Evolutionary conservation across 2,888 invertebrate genomes (phyloP).

Genomic region (Caenorhabditis japonica): DNA sequence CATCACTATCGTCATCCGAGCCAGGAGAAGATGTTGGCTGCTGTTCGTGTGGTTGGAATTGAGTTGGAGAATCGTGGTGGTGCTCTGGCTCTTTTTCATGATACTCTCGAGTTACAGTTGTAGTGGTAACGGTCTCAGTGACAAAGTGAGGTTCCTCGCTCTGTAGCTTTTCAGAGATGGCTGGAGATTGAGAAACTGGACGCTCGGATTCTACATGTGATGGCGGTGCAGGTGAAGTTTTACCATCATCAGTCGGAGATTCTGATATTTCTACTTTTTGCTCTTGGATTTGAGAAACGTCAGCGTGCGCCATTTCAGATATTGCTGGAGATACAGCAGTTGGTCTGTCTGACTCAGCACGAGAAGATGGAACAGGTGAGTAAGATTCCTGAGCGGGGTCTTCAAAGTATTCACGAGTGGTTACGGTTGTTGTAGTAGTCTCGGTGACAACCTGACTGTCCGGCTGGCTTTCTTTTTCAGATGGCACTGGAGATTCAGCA

Average conservation of each 20-base stretch:
- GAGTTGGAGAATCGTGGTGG: not conserved
- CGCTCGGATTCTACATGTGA: not conserved
- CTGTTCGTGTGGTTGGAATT: not conserved
- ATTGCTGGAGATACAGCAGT: constrained; percentile 16
- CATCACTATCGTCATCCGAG: constrained; percentile 19
- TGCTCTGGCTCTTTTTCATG: too few relatives aligned
- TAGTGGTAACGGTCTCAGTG: constrained; percentile 10
- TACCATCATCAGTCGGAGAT: not conserved
- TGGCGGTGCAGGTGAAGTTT: not conserved
- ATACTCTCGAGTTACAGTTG: not conserved
- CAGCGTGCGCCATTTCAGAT: constrained; percentile 20
- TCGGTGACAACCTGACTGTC: constrained; percentile 1
- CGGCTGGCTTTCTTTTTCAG: not conserved
- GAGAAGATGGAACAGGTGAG: not conserved
- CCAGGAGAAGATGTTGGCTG: not conserved
- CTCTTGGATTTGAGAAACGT: constrained; percentile 2
- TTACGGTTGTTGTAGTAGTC: constrained; percentile 27
- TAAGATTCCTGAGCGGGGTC: constrained; percentile 11
- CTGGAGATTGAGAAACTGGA: constrained; percentile 10
- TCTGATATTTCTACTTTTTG: constrained; percentile 12
- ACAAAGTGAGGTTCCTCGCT: constrained; percentile 13
- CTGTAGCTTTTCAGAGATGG: not conserved
- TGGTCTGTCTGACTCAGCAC: not conserved
- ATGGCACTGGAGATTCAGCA: constrained; percentile 17
- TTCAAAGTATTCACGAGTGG: constrained; percentile 30